Percentiles rank a stretch among this genome's conserved stretches.
These are phyloP conservation scores for Notamacropus eugenii DNA, from an alignment of 2,797 vertebrate species.

Conservation along the genomic window DNA sequence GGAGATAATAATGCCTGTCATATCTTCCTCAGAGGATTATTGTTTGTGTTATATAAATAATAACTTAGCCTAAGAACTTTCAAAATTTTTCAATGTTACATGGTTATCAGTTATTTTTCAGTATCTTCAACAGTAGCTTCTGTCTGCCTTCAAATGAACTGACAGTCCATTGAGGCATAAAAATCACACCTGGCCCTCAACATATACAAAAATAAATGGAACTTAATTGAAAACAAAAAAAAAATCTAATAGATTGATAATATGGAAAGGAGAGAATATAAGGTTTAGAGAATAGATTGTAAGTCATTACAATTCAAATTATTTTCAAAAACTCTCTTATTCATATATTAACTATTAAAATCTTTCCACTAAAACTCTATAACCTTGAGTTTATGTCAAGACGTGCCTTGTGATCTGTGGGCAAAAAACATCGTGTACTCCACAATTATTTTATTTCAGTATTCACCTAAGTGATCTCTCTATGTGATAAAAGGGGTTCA, in stretches of 20 bases:
- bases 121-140: neutral
- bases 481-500: neutral
- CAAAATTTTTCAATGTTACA: neutral
- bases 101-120: conserved; percentile 2
- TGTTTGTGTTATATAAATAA: neutral
- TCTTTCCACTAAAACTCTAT: neutral
- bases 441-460: neutral
- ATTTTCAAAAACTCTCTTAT: neutral
- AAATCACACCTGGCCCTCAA: neutral
- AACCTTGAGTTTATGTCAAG: conserved; percentile 37
- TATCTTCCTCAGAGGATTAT: neutral
- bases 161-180: neutral
- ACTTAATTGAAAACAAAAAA: neutral
- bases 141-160: neutral
- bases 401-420: neutral
- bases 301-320: neutral
- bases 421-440: neutral
- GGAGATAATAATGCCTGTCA: neutral
- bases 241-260: neutral
- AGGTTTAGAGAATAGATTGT: neutral
- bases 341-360: neutral
- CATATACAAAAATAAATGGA: neutral
- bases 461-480: neutral
- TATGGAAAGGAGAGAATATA: neutral
- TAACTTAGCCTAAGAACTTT: neutral